Evolutionary conservation across 2,797 vertebrate genomes (phyloP), one percentile per base, ranked within the genome.

Genomic region (Monodelphis domestica): DNA sequence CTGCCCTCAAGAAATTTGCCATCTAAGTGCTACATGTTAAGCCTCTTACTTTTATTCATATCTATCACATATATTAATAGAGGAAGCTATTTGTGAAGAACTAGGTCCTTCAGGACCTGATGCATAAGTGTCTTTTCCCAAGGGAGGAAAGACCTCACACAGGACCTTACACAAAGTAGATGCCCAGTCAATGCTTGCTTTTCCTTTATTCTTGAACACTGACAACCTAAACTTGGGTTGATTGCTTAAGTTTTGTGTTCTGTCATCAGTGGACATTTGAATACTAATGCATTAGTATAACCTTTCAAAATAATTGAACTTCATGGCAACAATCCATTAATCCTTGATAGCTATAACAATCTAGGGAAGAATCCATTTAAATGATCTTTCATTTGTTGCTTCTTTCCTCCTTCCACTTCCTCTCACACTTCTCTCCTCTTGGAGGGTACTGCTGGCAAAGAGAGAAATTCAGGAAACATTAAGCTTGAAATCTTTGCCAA

Each of bases 401-500:
- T 59, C 92, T 52, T 92, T 21, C 50, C 56, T 54, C 28, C 51
- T 38, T 45, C 12, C 52, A 21, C 17, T 0, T 29, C 9, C 54
- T 21, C 1, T 87, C 2, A 56, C 33, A 15, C 38, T 2, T 78
- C 1, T 93, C 29, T 33, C 1, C 38, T 54, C 54, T 53, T 87
- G 38, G 1, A 17, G 5, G 14, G 26, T 30, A 53, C 29, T 57
- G n/a, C 88, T 89, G 70, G 26, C 84, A 84, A 54, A 89, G 56
- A 63, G 93, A 91, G 24, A 50, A 84, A 91, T 95, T 54, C 63
- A 95, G 84, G 91, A 96, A 97, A 94, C n/a, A 95, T 54, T 90
- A 93, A 90, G 57, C 89, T 91, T 93, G 55, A 88, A 90, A 91
- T 96, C 92, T 90, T 93, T 92, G 89, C 88, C 91, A 90, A 92